Evolutionary conservation across 2,113 vertebrate genomes (phyloP), one percentile per base, ranked within the genome.

Genomic region (Tragulus kanchil): DNA sequence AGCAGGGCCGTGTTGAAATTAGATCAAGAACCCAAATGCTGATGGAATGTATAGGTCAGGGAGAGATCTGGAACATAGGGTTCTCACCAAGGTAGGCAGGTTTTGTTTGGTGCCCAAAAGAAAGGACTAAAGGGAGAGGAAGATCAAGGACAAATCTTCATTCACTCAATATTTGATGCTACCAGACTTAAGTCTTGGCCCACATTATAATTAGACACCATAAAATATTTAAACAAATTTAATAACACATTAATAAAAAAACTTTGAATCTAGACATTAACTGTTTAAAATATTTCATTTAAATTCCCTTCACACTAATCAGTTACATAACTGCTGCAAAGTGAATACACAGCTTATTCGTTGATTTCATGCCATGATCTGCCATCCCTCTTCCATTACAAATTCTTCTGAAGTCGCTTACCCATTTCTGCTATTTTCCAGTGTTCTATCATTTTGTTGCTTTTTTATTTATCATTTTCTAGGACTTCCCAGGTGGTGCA

Each of bases 351-450:
- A n/a, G 14, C 3, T 61, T 82, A 82, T 54, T 85, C 58, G 5
- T 69, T 65, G 19, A 93, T 15, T 79, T 14, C 25, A 7, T 50
- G 21, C 28, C 25, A 19, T 78, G 31, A 59, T 69, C 64, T 69
- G 12, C 42, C 1, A n/a, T 50, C 3, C 42, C 11, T 64, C 36
- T 89, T 69, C 26, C 28, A 31, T 71, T 54, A 59, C 86, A 94
- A 83, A 62, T 50, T 79, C 15, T 7, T 23, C 42, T 36, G 26
- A 28, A 42, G 16, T n/a, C 26, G 0, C 5, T 50, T 25, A 75
- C 23, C 31, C n/a, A 52, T 54, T 28, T 83, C 64, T 94, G n/a
- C 54, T 86, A 58, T 79, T 95, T 92, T 86, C 73, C 52, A 92
- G 79, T 58, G 58, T 54, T 75, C 52, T 89, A 45, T 56, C 62